A percentile compares a stretch with the other conserved stretches of the same genome.
Conservation (phyloP, 1,140 invertebrate genomes). For the Drosophila asahinai region DNA sequence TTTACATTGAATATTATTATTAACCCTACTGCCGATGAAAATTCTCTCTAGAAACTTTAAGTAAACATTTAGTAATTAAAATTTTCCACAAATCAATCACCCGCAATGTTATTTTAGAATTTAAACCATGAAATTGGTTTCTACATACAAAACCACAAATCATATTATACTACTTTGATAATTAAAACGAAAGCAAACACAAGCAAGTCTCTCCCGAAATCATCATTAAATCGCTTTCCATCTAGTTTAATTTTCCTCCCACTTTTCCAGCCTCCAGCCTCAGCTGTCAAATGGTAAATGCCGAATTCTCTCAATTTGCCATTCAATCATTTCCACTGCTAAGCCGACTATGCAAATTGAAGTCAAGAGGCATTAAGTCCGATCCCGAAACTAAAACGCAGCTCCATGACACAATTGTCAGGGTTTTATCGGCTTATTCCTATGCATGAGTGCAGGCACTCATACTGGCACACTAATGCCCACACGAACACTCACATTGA, state of each 20-base stretch:
- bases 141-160: background rate
- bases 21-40: background rate
- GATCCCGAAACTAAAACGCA: constrained; percentile 56
- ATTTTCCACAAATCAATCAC: background rate
- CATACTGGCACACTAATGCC: constrained; percentile 11
- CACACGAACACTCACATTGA: constrained; percentile 3
- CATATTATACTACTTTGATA: constrained; percentile 12
- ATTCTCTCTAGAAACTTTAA: background rate
- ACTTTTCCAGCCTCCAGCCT: background rate
- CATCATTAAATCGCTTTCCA: constrained; percentile 12
- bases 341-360: constrained; percentile 65
- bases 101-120: background rate
- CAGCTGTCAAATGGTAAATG: constrained; percentile 35
- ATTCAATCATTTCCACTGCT: constrained; percentile 49
- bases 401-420: constrained; percentile 61
- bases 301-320: constrained; percentile 44
- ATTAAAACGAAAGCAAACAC: constrained; percentile 20
- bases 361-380: constrained; percentile 61
- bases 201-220: background rate
- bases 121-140: background rate
- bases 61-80: background rate
- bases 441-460: constrained; percentile 52
- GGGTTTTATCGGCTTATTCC: constrained; percentile 59
- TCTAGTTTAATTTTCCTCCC: constrained; percentile 20
- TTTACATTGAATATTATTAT: background rate